Conservation (phyloP, 2,797 vertebrate species). For the Pangasius djambal region DNA sequence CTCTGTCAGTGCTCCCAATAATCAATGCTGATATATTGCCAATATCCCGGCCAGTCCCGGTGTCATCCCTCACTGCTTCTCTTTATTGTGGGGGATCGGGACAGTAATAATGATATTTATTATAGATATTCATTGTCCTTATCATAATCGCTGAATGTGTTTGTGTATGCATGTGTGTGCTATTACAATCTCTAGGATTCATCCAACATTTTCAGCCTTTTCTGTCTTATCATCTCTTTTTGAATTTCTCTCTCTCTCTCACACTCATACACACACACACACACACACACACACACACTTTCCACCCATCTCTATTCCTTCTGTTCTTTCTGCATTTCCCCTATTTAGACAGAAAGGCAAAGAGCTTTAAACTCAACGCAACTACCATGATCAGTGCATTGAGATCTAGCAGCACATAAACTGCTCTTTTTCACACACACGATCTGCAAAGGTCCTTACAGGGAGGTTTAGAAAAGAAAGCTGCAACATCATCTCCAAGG, state of each 20-base stretch:
- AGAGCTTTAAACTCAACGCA: not conserved
- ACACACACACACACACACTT: not conserved
- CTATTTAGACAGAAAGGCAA: not conserved
- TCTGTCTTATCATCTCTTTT: constrained; percentile 7
- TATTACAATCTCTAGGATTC: constrained; percentile 11
- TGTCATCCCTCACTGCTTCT: constrained; percentile 77
- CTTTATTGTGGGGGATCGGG: constrained; percentile 78
- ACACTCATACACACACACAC: not conserved
- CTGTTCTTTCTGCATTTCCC: not conserved
- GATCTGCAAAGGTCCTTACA: not conserved
- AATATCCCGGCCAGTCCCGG: constrained; percentile 79
- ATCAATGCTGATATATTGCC: constrained; percentile 88
- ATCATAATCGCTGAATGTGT: constrained; percentile 64
- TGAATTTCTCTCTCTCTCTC: not conserved
- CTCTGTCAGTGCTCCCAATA: constrained; percentile 73
- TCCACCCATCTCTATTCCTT: not conserved
- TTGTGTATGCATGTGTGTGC: not conserved
- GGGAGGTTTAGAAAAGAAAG: constrained; percentile 51
- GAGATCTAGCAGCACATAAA: not conserved
- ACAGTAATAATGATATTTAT: constrained; percentile 86
- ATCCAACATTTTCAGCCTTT: not conserved
- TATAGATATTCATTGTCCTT: constrained; percentile 84
- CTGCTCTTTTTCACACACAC: not conserved
- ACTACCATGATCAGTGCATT: not conserved
- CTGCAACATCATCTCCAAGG: constrained; percentile 54